Base-by-base conservation (phyloP, 92 coral and sea anemone genomes). In the Anthopleura xanthogrammica region DNA sequence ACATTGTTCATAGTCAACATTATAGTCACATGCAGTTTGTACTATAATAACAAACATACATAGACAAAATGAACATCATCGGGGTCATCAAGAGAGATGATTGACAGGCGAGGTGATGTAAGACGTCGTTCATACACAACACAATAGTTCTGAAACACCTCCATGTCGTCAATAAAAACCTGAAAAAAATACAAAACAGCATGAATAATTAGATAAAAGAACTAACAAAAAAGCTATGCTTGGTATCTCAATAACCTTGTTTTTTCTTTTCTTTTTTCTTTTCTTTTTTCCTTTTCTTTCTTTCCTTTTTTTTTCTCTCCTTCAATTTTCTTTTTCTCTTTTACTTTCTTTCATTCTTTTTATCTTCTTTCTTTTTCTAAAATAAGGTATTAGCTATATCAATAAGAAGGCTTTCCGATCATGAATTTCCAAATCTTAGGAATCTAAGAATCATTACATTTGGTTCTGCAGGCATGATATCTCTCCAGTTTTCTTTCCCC, bases 141-240 rank as follows among this genome's bases (percentile, higher is more conserved):
- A 70, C 97, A 95, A 83, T 91, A 91, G 60, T 90, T 83, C 20
- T 88, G 86, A 83, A 93, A 95, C 50, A 95, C 46, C 24, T 95
- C 97, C 97, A 95, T 91, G 84, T 95, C 98, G 57, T 95, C 98
- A 22, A 91, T 81, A 71, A 91, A 89, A 43, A 89, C 93, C 95
- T 95, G 75, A 43, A 46, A n/a, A 50, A 46, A 46, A 50, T 43
- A 46, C 17, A 40, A 58, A 60, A 5, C 22, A 14, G 36, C 8
- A 52, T 29, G 48, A 46, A 52, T 29, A 29, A 29, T 0, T 29
- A 0, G 36, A 29, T 29, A 1, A 29, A 29, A 29, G 36, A 29
- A 29, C 36, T 29, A 29, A 29, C 1, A 1, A 29, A 29, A 19
- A 29, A 52, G 14, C 3, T 3, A 79, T 19, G 14, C 12, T 16